phyloP scores from a whole-genome alignment of 2,888 invertebrate genomes.

The Halictus ligatus region DNA sequence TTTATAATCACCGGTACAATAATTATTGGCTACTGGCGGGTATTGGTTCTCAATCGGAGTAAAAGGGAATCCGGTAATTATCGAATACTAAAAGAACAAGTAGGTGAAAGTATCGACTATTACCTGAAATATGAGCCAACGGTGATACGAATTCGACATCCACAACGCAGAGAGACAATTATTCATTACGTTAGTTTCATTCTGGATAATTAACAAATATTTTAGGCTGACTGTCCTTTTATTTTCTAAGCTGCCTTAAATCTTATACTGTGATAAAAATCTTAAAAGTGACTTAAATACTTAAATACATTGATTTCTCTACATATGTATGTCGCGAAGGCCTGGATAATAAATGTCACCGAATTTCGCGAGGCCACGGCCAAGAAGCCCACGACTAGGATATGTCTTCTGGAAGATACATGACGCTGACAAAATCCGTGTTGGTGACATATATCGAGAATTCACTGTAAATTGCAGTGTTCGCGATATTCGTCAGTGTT shows the following conservation, averaged over 20 bases:
- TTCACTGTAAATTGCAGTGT: too few relatives aligned
- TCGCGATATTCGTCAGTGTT: neutral
- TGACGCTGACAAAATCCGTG: too few relatives aligned
- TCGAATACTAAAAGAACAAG: slow-evolving; percentile 28
- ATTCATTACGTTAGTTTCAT: slow-evolving; percentile 69
- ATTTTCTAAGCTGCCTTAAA: slow-evolving; percentile 29
- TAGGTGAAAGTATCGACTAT: slow-evolving; percentile 51
- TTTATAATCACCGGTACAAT: slow-evolving; percentile 14
- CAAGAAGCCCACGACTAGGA: too few relatives aligned
- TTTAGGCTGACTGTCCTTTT: slow-evolving; percentile 44
- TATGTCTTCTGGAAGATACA: too few relatives aligned
- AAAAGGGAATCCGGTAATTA: slow-evolving; percentile 38
- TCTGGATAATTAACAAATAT: slow-evolving; percentile 66
- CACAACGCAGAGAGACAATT: slow-evolving; percentile 43
- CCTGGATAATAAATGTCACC: too few relatives aligned
- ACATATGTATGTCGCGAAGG: too few relatives aligned
- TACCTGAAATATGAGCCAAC: slow-evolving; percentile 46
- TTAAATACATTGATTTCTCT: too few relatives aligned
- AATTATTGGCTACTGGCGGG: slow-evolving; percentile 38
- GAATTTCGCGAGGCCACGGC: too few relatives aligned
- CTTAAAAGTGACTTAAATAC: neutral
- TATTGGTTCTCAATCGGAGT: slow-evolving; percentile 43
- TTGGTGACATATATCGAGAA: too few relatives aligned
- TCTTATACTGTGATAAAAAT: neutral
- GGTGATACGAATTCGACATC: slow-evolving; percentile 47